These are phyloP conservation scores for Brachyhypopomus gauderio DNA, from an alignment of 2,113 vertebrate species.

Conservation along the genomic window DNA sequence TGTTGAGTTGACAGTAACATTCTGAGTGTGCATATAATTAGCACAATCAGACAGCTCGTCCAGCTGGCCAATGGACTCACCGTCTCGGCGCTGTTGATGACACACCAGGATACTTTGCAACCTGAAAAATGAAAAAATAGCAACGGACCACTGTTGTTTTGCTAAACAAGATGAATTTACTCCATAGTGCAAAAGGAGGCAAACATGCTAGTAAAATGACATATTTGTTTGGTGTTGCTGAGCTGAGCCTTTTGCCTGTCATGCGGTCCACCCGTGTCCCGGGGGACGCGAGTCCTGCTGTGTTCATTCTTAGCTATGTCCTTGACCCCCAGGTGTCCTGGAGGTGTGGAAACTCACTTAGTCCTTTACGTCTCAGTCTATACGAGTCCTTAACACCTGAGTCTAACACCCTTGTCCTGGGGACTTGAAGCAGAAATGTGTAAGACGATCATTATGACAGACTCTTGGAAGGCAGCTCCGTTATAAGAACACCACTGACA, in stretches of 20 bases:
- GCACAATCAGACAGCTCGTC: conserved; percentile 5
- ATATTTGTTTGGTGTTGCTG: conserved; percentile 13
- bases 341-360: neutral
- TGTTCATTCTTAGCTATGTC: conserved; percentile 1
- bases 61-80: neutral
- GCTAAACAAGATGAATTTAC: neutral
- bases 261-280: neutral
- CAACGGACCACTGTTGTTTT: conserved; percentile 9
- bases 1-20: conserved; percentile 33
- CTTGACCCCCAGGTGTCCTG: conserved; percentile 10
- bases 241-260: neutral
- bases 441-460: neutral
- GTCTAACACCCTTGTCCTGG: conserved; percentile 2
- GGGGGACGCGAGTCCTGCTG: conserved; percentile 2
- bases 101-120: conserved; percentile 27
- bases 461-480: neutral
- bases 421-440: conserved; percentile 7
- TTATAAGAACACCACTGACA: neutral
- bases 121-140: neutral
- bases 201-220: conserved; percentile 8
- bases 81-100: conserved; percentile 27
- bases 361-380: conserved; percentile 22
- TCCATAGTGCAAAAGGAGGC: neutral
- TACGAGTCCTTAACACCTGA: neutral
- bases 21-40: conserved; percentile 37